phyloP scores from a whole-genome alignment of 2,888 invertebrate genomes.

The Ellobium chinense region DNA sequence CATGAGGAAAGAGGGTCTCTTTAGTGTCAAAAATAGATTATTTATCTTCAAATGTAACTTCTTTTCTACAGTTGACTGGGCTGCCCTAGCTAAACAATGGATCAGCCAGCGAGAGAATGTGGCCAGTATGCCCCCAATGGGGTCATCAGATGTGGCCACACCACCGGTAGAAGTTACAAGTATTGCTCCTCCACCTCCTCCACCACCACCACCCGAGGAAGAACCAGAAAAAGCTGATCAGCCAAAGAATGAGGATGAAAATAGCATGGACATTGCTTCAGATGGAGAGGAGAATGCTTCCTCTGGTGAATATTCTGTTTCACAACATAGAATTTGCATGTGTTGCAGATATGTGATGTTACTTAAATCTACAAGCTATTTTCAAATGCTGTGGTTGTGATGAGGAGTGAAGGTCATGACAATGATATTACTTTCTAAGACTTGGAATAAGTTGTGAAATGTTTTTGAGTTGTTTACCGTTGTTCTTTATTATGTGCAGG shows the following conservation, averaged over 20 bases:
- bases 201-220: constrained; percentile 52
- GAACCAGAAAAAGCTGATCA: constrained; percentile 17
- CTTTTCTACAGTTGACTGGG: constrained; percentile 90
- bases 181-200: constrained; percentile 58
- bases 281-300: constrained; percentile 56
- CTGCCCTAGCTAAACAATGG: constrained; percentile 97
- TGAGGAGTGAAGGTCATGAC: too few relatives aligned
- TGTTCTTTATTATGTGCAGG: too few relatives aligned
- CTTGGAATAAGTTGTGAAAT: too few relatives aligned
- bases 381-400: too few relatives aligned
- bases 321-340: too few relatives aligned
- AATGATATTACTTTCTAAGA: too few relatives aligned
- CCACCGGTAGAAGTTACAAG: constrained; percentile 44
- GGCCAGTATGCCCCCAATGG: constrained; percentile 35
- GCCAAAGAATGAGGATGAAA: constrained; percentile 52
- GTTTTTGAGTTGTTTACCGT: too few relatives aligned
- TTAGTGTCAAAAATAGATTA: not conserved
- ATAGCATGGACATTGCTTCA: constrained; percentile 68
- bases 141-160: constrained; percentile 26
- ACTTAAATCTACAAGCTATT: too few relatives aligned
- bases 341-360: too few relatives aligned
- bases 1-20: too few relatives aligned
- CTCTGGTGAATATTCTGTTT: constrained; percentile 15
- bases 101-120: constrained; percentile 81
- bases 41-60: too few relatives aligned